Evolutionary conservation across 2,113 vertebrate species (phyloP).

Genomic region (Meles meles): DNA sequence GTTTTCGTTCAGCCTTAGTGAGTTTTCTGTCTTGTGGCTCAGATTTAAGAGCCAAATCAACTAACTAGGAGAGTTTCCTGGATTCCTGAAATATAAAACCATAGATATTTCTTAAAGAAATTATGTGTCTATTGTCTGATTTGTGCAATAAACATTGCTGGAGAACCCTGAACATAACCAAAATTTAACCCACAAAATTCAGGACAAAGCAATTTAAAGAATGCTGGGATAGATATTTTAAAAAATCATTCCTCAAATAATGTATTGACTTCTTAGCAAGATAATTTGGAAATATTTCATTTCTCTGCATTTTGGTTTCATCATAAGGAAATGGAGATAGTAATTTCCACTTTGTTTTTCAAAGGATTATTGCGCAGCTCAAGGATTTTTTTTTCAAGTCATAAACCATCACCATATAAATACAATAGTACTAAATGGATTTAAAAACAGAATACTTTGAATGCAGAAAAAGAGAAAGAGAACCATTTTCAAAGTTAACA

Average conservation of each 20-base stretch:
- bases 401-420: not conserved
- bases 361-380: not conserved
- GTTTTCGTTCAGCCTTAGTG: not conserved
- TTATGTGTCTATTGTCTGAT: not conserved
- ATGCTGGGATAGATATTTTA: not conserved
- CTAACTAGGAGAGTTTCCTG: not conserved
- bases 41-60: not conserved
- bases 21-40: not conserved
- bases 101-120: not conserved
- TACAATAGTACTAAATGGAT: not conserved
- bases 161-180: not conserved
- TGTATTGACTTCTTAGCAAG: not conserved
- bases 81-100: not conserved
- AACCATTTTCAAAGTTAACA: not conserved
- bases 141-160: not conserved
- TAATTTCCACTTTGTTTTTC: not conserved
- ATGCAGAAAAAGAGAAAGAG: not conserved
- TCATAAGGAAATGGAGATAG: not conserved
- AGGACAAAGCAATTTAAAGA: not conserved
- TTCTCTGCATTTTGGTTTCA: not conserved
- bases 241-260: not conserved
- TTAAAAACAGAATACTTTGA: not conserved
- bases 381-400: not conserved
- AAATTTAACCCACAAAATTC: not conserved
- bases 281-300: not conserved